Percentiles rank a stretch among this genome's conserved stretches.
These are phyloP conservation scores for Cataglyphis livida DNA, from an alignment of 2,888 invertebrate genomes.

Conservation along the genomic window DNA sequence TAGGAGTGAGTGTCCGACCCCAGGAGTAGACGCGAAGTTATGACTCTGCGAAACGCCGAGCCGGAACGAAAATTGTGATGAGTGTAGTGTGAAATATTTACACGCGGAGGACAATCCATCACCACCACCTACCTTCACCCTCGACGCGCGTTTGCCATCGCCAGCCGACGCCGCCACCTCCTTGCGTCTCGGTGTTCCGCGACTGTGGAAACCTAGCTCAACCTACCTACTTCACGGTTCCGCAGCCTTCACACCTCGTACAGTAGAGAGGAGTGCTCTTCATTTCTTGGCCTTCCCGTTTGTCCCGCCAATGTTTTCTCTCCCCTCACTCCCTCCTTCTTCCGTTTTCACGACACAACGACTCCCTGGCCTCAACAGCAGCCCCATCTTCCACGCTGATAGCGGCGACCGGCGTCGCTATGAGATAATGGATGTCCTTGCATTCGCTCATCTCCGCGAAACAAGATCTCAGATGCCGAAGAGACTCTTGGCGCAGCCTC, in stretches of 20 bases:
- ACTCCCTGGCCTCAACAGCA: slow-evolving; percentile 56
- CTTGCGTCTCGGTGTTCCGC: slow-evolving; percentile 66
- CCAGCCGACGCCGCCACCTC: slow-evolving; percentile 62
- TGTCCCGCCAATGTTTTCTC: slow-evolving; percentile 36
- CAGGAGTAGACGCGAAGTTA: slow-evolving; percentile 69
- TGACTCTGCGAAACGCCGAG: slow-evolving; percentile 71
- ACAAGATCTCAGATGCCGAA: slow-evolving; percentile 28
- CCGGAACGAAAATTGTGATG: slow-evolving; percentile 81
- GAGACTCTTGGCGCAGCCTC: slow-evolving; percentile 34
- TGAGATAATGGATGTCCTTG: slow-evolving; percentile 56
- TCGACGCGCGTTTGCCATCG: slow-evolving; percentile 68
- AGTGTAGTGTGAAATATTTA: slow-evolving; percentile 83
- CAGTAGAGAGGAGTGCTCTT: slow-evolving; percentile 80
- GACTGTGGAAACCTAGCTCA: slow-evolving; percentile 62
- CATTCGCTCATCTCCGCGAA: slow-evolving; percentile 30
- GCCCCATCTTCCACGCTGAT: slow-evolving; percentile 51
- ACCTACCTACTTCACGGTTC: slow-evolving; percentile 78
- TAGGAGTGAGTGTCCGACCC: slow-evolving; percentile 50
- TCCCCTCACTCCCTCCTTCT: no score
- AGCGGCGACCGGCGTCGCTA: slow-evolving; percentile 48
- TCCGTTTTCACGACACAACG: slow-evolving; percentile 55
- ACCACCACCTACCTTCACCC: slow-evolving; percentile 70
- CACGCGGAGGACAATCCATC: slow-evolving; percentile 82
- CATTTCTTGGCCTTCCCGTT: slow-evolving; percentile 74
- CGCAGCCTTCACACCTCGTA: slow-evolving; percentile 79